Evolutionary conservation across 2,113 vertebrate genomes (phyloP).

Genomic region (Pelecanoides urinatrix): DNA sequence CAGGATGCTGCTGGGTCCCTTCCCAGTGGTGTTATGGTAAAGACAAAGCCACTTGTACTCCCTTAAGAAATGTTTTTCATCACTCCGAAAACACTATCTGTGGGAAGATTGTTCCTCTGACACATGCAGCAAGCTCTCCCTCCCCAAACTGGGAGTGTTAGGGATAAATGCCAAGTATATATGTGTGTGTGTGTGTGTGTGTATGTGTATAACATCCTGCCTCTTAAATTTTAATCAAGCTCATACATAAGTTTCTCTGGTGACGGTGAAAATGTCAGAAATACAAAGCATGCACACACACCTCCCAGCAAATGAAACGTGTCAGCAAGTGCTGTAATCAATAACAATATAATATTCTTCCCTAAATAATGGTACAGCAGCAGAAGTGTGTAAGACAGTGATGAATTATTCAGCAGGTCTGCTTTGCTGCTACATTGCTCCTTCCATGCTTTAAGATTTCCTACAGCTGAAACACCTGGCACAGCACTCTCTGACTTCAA

Average conservation of each 20-base stretch:
- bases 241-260: slow-evolving; percentile 26
- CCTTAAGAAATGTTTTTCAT: not conserved
- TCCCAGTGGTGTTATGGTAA: not conserved
- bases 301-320: slow-evolving; percentile 75
- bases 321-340: slow-evolving; percentile 76
- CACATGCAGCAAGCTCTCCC: not conserved
- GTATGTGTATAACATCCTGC: not conserved
- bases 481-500: slow-evolving; percentile 44
- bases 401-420: slow-evolving; percentile 76
- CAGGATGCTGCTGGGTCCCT: not conserved
- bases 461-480: slow-evolving; percentile 64
- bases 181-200: not conserved
- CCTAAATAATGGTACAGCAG: slow-evolving; percentile 73
- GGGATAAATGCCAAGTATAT: not conserved
- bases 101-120: not conserved
- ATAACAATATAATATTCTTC: slow-evolving; percentile 78
- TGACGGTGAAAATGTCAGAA: slow-evolving; percentile 24
- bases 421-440: slow-evolving; percentile 49
- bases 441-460: slow-evolving; percentile 56
- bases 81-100: not conserved
- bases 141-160: not conserved
- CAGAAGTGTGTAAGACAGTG: slow-evolving; percentile 54
- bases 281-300: slow-evolving; percentile 59
- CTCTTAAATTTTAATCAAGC: slow-evolving; percentile 53
- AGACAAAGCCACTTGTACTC: not conserved